Base-by-base conservation (phyloP, 2,888 invertebrate species). In the Plutella xylostella region DNA sequence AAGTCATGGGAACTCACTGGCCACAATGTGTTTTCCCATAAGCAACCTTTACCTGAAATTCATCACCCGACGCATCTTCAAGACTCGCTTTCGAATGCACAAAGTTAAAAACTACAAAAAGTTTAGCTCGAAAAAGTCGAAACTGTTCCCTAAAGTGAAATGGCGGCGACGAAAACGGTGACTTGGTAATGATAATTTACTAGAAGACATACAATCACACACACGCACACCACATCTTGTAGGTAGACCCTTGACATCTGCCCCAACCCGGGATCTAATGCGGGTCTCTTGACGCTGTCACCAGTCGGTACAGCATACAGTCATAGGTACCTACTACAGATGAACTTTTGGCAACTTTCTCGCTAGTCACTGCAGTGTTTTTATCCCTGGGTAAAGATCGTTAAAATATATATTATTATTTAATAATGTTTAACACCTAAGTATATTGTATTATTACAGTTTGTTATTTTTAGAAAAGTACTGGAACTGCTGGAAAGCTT, bases 21-120 rank as follows among this genome's bases (percentile, higher is more conserved):
- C 21, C 21, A 39, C 22, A 58, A 77, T 80, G 77, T 80, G 79
- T 65, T 63, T 79, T 58, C 65, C 72, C 55, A 59, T 67, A 53
- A 33, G n/a, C 28, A 54, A 59, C 49, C 48, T 54, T 46, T 65
- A 65, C 51, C 54, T 74, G 52, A 65, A 62, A 53, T 42, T 72
- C 56, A 48, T 76, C 48, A 57, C 66, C 50, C 62, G 65, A 15
- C 49, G 65, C 30, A 35, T 71, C 44, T 56, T 66, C 47, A 37
- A 40, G 39, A 40, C 22, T 9, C 20, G n/a, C n/a, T 20, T n/a
- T 11, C 39, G 7, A 17, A 39, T 15, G 11, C 39, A 2, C 25
- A 39, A 2, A 17, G 2, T 19, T 4, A 18, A 18, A 19, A 37
- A 37, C 12, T 19, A 37, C 33, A 33, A 33, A 7, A 14, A 15